Percentiles rank a stretch among this genome's conserved stretches.
phyloP scores from a whole-genome alignment of 2,888 invertebrate genomes.

The Volucella bombylans region DNA sequence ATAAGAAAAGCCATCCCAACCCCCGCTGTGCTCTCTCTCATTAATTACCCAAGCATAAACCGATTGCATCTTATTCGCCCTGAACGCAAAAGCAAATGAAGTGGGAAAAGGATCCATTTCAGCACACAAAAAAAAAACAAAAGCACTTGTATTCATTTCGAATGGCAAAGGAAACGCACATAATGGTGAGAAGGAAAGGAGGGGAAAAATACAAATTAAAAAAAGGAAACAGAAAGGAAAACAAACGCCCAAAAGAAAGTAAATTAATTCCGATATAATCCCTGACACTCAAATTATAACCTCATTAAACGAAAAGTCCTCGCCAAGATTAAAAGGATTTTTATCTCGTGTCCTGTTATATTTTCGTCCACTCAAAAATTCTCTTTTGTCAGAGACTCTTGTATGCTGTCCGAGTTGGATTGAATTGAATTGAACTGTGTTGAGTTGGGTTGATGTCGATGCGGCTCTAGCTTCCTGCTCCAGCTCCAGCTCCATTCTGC shows the following conservation, averaged over 20 bases:
- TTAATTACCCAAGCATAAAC: constrained; percentile 56
- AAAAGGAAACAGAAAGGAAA: constrained; percentile 29
- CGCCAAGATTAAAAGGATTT: constrained; percentile 69
- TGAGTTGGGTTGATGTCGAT: constrained; percentile 53
- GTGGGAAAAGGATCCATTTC: constrained; percentile 59
- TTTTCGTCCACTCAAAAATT: constrained; percentile 68
- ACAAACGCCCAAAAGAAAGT: constrained; percentile 40
- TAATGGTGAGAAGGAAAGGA: too few species aligned
- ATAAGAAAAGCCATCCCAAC: neutral
- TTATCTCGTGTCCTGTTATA: constrained; percentile 65
- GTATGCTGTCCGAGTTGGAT: constrained; percentile 23
- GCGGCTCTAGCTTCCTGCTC: neutral
- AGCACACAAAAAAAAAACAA: constrained; percentile 1
- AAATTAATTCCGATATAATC: constrained; percentile 72
- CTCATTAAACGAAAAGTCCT: constrained; percentile 67
- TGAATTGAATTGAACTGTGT: too few species aligned
- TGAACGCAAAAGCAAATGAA: constrained; percentile 42
- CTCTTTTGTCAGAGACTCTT: constrained; percentile 47
- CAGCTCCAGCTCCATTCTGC: neutral
- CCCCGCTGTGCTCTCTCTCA: constrained; percentile 12
- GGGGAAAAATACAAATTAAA: neutral
- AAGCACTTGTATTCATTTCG: neutral
- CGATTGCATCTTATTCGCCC: constrained; percentile 49
- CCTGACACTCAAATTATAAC: constrained; percentile 74
- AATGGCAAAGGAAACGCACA: too few species aligned